Conservation (phyloP, 2,113 vertebrate species). For the Rousettus leschenaultii region DNA sequence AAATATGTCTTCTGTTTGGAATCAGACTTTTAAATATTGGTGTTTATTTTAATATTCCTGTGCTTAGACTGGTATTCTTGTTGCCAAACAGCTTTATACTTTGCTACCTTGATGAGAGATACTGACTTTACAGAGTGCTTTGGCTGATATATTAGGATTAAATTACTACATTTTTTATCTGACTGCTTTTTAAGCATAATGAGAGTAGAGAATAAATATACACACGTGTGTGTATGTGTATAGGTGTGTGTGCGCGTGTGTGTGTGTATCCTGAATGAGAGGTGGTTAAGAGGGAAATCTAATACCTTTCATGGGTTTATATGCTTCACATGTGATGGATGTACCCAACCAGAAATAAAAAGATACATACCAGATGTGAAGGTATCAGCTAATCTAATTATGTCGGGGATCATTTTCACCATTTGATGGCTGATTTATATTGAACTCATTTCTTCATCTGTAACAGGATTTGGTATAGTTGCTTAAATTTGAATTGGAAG, state of each 20-base stretch:
- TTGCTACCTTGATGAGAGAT: conserved; percentile 2
- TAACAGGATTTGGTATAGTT: conserved; percentile 52
- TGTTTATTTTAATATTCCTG: conserved; percentile 20
- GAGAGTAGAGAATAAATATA: not conserved
- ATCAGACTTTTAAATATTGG: not conserved
- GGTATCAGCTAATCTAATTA: conserved; percentile 51
- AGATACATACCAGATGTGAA: conserved; percentile 51
- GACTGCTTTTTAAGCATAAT: conserved; percentile 15
- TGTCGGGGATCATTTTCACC: conserved; percentile 17
- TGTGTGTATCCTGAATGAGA: not conserved
- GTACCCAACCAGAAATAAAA: conserved; percentile 54
- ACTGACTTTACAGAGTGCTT: not conserved
- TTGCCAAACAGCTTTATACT: conserved; percentile 1
- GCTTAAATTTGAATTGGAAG: conserved; percentile 40
- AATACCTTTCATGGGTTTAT: conserved; percentile 57
- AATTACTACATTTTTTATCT: not conserved
- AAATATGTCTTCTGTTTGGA: not conserved
- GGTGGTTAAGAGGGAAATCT: conserved; percentile 42
- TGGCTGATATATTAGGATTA: conserved; percentile 9
- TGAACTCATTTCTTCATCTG: conserved; percentile 48
- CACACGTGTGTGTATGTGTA: not conserved
- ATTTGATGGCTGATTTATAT: conserved; percentile 32
- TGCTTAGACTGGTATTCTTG: not conserved
- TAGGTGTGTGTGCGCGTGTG: not conserved
- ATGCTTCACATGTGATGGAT: conserved; percentile 48